These are phyloP conservation scores for Pampusana beccarii DNA, from an alignment of 2,113 vertebrate species.

Conservation along the genomic window DNA sequence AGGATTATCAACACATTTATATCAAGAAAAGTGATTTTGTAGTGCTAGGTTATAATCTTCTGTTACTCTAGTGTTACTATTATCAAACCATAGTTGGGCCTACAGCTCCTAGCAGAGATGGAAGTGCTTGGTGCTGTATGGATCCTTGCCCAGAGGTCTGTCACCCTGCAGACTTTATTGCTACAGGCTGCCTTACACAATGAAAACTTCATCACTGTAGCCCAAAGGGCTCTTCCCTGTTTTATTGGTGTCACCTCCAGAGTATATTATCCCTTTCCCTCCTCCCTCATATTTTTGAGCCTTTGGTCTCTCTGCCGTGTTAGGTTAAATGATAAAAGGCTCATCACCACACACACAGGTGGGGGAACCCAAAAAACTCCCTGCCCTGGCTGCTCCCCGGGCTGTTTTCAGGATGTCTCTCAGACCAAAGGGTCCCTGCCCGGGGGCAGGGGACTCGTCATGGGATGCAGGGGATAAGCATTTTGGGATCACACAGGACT, in stretches of 20 bases:
- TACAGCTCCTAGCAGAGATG: background rate
- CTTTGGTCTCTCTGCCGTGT: background rate
- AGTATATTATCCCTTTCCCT: background rate
- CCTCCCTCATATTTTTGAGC: background rate
- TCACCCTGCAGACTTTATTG: background rate
- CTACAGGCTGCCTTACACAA: background rate
- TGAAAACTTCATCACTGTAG: background rate
- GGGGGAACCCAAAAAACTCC: background rate
- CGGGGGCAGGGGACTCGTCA: fast-evolving
- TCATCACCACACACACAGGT: background rate
- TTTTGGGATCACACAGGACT: background rate
- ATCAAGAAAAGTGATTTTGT: background rate
- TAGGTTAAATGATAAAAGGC: background rate
- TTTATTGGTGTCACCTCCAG: background rate
- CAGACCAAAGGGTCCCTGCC: background rate
- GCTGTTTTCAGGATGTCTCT: background rate
- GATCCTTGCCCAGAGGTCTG: background rate
- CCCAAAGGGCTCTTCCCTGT: background rate
- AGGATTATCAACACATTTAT: background rate
- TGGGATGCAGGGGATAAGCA: background rate
- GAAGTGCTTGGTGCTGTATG: background rate
- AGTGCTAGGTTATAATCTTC: background rate
- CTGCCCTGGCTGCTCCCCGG: background rate
- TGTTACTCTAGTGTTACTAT: background rate
- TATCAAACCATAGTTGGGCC: background rate